Percentiles rank a stretch among this genome's conserved stretches.
Conservation (phyloP, 2,113 vertebrate genomes). For the Sialia sialis region DNA sequence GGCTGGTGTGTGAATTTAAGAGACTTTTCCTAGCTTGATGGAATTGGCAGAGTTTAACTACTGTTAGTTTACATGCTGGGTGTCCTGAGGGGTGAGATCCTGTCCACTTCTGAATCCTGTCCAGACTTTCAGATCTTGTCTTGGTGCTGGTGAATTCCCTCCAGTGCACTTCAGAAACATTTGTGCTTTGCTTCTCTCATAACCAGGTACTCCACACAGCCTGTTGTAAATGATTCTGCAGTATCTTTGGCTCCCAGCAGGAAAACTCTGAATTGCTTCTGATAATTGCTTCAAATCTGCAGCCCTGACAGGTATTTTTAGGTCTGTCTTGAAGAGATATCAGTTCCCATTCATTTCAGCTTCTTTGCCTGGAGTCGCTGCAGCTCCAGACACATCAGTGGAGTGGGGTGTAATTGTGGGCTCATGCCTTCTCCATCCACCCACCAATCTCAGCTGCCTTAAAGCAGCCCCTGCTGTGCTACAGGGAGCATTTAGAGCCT, state of each 20-base stretch:
- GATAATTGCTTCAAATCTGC: conserved; percentile 63
- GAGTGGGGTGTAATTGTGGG: conserved; percentile 73
- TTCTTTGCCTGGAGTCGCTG: conserved; percentile 72
- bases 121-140: background rate
- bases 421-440: conserved; percentile 62
- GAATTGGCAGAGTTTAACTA: background rate
- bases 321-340: conserved; percentile 67
- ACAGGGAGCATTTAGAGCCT: conserved; percentile 51
- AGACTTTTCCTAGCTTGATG: background rate
- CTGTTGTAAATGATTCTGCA: conserved; percentile 34
- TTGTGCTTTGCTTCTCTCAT: background rate
- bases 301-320: conserved; percentile 76
- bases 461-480: conserved; percentile 69
- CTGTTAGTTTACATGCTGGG: background rate
- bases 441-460: conserved; percentile 68
- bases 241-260: conserved; percentile 61
- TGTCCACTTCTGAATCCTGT: background rate
- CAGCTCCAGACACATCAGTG: conserved; percentile 67
- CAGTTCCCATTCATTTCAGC: conserved; percentile 56
- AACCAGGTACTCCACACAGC: conserved; percentile 5
- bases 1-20: background rate
- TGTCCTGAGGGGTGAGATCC: background rate
- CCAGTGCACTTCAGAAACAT: background rate
- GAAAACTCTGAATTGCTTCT: conserved; percentile 53
- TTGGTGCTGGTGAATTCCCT: background rate